Conservation (phyloP, 2,888 invertebrate species). For the Pollenia amentaria region DNA sequence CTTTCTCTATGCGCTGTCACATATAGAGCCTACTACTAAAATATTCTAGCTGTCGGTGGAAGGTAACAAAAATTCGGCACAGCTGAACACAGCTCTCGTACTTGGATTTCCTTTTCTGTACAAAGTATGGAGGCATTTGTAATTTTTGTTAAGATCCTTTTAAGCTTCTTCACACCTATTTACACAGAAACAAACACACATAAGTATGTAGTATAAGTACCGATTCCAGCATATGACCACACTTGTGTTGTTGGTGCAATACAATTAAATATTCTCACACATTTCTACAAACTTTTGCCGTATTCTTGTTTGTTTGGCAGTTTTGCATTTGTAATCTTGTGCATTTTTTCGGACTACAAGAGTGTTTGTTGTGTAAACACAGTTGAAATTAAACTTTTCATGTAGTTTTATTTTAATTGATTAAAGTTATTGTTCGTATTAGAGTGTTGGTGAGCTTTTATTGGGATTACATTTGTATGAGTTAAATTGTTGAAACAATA, state of each 20-base stretch:
- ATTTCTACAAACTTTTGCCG: neutral
- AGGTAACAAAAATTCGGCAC: too few species aligned
- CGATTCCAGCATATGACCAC: neutral
- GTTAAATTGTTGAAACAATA: conserved; percentile 64
- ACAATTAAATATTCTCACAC: neutral
- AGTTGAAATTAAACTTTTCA: conserved; percentile 67
- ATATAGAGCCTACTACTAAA: too few species aligned
- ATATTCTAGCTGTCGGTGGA: too few species aligned
- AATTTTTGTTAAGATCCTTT: conserved; percentile 56
- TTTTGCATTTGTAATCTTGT: conserved; percentile 63
- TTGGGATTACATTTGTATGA: conserved; percentile 60
- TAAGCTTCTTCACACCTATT: conserved; percentile 67
- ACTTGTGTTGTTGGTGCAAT: conserved; percentile 21
- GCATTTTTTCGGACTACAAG: conserved; percentile 57
- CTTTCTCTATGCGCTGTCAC: too few species aligned
- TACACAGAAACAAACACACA: neutral
- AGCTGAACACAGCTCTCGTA: too few species aligned
- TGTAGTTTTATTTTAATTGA: conserved; percentile 73
- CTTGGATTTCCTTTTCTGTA: conserved; percentile 7
- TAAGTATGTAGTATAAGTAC: neutral
- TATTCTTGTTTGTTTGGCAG: neutral
- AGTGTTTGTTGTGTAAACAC: conserved; percentile 66
- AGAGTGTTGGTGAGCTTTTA: conserved; percentile 5
- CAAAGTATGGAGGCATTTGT: conserved; percentile 40
- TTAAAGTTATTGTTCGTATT: conserved; percentile 66